These are phyloP conservation scores for Alauda arvensis DNA, from an alignment of 2,797 vertebrate species.

Conservation along the genomic window DNA sequence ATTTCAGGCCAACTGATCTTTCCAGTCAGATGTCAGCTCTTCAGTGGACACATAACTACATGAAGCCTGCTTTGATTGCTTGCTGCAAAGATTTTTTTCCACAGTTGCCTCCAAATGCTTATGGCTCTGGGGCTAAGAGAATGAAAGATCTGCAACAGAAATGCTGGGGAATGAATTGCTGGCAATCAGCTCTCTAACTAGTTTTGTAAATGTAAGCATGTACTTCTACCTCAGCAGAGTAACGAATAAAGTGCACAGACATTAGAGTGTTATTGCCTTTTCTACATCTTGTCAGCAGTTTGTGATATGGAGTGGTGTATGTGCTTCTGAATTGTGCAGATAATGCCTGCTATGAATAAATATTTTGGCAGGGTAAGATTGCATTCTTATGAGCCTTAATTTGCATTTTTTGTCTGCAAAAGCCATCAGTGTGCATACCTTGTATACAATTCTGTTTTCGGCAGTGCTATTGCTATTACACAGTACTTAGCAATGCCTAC, in stretches of 20 bases:
- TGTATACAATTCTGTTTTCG: neutral
- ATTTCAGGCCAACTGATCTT: neutral
- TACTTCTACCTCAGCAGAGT: neutral
- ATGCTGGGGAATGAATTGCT: neutral
- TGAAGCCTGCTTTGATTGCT: neutral
- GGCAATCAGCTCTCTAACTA: slow-evolving; percentile 13
- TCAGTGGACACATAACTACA: neutral
- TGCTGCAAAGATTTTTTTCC: neutral
- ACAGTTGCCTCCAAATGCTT: neutral
- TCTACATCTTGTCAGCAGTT: slow-evolving; percentile 32
- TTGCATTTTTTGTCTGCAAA: slow-evolving; percentile 6
- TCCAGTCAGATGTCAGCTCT: neutral
- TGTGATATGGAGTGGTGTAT: neutral
- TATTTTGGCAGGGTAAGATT: slow-evolving; percentile 13
- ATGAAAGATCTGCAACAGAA: neutral
- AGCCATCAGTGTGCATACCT: neutral
- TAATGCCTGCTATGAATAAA: slow-evolving; percentile 39
- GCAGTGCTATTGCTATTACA: neutral
- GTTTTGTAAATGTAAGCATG: slow-evolving; percentile 20
- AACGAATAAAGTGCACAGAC: neutral
- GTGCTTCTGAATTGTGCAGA: slow-evolving; percentile 24
- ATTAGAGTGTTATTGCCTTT: neutral
- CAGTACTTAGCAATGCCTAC: neutral
- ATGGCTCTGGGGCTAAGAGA: slow-evolving; percentile 10
- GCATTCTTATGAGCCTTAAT: slow-evolving; percentile 20